A percentile compares a stretch with the other conserved stretches of the same genome.
Conservation (phyloP, 1,140 invertebrate species). For the Danaus plexippus region DNA sequence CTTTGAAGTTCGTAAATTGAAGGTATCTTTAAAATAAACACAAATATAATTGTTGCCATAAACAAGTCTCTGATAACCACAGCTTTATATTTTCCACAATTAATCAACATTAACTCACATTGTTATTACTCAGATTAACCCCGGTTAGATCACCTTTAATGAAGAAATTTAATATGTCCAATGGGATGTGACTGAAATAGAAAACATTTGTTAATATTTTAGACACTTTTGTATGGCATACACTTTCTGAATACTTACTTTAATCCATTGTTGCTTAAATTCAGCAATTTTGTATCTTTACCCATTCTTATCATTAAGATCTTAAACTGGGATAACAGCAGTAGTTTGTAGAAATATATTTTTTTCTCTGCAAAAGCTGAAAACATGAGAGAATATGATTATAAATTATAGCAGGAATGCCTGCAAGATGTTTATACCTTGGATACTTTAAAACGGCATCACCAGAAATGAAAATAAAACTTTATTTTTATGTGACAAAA, state of each 20-base stretch:
- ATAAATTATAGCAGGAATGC: not conserved
- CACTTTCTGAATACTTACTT: constrained; percentile 25
- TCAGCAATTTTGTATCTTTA: constrained; percentile 43
- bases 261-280: constrained; percentile 54
- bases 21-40: constrained; percentile 37
- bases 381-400: constrained; percentile 19
- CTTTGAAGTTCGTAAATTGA: constrained; percentile 42
- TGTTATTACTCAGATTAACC: constrained; percentile 55
- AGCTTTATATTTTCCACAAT: not conserved
- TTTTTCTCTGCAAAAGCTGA: constrained; percentile 46
- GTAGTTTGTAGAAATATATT: constrained; percentile 47
- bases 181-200: constrained; percentile 46
- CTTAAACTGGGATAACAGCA: constrained; percentile 46
- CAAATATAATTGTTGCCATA: not conserved
- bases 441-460: too few species aligned
- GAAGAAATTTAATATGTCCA: constrained; percentile 57
- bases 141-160: constrained; percentile 50
- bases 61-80: not conserved
- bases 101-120: constrained; percentile 35
- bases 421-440: not conserved
- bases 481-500: too few species aligned
- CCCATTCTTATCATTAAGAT: constrained; percentile 58
- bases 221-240: not conserved
- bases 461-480: too few species aligned
- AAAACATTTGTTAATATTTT: constrained; percentile 16